Conservation (phyloP, 2,797 vertebrate genomes). For the Poecilia wingei region DNA sequence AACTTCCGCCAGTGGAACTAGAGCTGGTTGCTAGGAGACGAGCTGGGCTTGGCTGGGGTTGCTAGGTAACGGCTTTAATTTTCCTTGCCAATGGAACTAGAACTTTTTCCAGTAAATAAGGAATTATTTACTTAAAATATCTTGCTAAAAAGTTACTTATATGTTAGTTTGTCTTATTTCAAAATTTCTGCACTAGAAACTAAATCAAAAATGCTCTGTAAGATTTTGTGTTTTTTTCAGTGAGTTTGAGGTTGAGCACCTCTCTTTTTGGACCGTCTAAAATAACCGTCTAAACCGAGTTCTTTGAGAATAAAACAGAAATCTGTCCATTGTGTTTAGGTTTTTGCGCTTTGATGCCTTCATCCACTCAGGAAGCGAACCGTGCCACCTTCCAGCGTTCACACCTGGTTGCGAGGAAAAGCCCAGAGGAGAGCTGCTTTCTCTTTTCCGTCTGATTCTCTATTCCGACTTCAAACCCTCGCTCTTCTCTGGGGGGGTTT, state of each 20-base stretch:
- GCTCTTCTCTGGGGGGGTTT: slow-evolving; percentile 2
- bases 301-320: neutral
- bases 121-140: too few relatives aligned
- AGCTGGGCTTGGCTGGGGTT: too few relatives aligned
- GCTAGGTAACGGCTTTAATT: too few relatives aligned
- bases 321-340: neutral
- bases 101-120: too few relatives aligned
- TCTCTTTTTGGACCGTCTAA: neutral
- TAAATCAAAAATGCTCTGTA: too few relatives aligned
- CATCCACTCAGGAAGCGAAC: slow-evolving; percentile 9
- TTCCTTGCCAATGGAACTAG: too few relatives aligned
- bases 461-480: slow-evolving; percentile 10
- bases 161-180: too few relatives aligned
- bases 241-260: neutral
- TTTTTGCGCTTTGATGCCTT: neutral
- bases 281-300: neutral
- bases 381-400: neutral
- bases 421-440: neutral
- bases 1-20: too few relatives aligned
- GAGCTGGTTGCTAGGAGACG: too few relatives aligned
- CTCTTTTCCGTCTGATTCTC: slow-evolving; percentile 7
- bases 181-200: too few relatives aligned
- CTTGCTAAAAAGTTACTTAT: too few relatives aligned
- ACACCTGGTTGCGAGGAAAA: neutral
- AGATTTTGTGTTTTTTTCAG: too few relatives aligned